These are phyloP conservation scores for Actinia tenebrosa DNA, from an alignment of 64 coral and sea anemone species.

Conservation along the genomic window DNA sequence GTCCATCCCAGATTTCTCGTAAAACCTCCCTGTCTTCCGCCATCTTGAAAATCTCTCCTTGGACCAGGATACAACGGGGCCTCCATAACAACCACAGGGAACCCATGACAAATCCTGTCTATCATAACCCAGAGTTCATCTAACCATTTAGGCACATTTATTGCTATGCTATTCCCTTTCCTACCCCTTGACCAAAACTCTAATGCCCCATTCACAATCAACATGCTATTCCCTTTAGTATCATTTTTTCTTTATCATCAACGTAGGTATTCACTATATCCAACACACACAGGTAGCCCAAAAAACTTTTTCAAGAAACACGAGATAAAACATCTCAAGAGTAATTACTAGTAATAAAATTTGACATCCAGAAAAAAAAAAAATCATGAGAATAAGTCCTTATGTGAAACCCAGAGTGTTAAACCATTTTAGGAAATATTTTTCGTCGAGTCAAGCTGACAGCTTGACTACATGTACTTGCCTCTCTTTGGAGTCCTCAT, in stretches of 20 bases:
- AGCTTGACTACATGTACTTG: background rate
- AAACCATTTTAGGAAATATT: too few species aligned
- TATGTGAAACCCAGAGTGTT: too few species aligned
- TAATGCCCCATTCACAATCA: too few species aligned
- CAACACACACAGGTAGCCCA: background rate
- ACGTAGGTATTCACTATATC: background rate
- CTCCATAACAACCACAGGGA: background rate
- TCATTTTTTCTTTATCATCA: too few species aligned
- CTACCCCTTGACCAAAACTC: too few species aligned
- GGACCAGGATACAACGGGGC: slow-evolving; percentile 45
- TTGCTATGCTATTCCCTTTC: too few species aligned
- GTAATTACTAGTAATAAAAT: too few species aligned
- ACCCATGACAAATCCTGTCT: background rate
- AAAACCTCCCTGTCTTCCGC: slow-evolving; percentile 96
- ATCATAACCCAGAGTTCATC: too few species aligned
- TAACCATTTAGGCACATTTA: background rate
- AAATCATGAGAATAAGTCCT: too few species aligned
- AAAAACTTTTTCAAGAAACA: background rate
- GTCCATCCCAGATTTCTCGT: slow-evolving; percentile 94
- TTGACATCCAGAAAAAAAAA: too few species aligned
- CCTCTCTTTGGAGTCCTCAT: background rate
- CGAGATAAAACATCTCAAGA: background rate
- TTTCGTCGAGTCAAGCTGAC: background rate
- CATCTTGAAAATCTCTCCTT: slow-evolving; percentile 65
- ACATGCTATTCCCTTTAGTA: background rate